Conservation (phyloP, 1,140 invertebrate species). For the Drosophila auraria region DNA sequence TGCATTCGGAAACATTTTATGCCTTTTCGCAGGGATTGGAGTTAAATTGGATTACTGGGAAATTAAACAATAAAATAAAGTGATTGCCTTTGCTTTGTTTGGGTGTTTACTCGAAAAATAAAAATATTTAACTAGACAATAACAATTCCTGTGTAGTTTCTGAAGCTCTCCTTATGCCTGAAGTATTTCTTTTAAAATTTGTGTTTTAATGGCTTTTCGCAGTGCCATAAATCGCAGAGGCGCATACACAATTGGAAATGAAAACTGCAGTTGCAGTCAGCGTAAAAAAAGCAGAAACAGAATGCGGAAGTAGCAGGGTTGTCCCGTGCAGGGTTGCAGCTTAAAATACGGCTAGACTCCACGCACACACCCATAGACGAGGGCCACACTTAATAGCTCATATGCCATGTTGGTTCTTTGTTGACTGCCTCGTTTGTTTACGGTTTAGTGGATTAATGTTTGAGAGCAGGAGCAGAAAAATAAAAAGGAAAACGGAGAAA, state of each 20-base stretch:
- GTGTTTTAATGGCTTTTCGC: constrained; percentile 20
- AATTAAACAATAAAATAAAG: constrained; percentile 18
- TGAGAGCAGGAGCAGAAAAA: constrained; percentile 33
- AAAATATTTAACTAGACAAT: background rate
- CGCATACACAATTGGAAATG: constrained; percentile 57
- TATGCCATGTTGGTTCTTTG: constrained; percentile 75
- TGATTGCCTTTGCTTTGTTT: constrained; percentile 7
- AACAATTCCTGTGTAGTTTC: background rate
- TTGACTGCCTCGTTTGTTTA: constrained; percentile 80
- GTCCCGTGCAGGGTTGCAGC: constrained; percentile 11
- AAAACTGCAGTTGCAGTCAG: constrained; percentile 47
- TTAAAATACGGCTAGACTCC: constrained; percentile 59
- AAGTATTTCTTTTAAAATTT: background rate
- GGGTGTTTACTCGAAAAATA: too few relatives aligned
- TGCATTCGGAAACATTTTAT: constrained; percentile 27
- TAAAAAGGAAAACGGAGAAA: constrained; percentile 18
- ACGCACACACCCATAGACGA: constrained; percentile 18
- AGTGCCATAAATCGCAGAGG: constrained; percentile 52
- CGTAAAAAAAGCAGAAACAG: constrained; percentile 18
- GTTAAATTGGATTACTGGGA: constrained; percentile 7
- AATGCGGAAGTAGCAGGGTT: constrained; percentile 39
- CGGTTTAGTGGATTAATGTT: constrained; percentile 80
- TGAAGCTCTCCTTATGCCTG: background rate
- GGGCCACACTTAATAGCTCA: constrained; percentile 70
- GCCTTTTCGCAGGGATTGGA: background rate